Percentiles rank a stretch among this genome's conserved stretches.
Evolutionary conservation across 2,113 vertebrate genomes (phyloP).

Genomic region (Tonatia bakeri): DNA sequence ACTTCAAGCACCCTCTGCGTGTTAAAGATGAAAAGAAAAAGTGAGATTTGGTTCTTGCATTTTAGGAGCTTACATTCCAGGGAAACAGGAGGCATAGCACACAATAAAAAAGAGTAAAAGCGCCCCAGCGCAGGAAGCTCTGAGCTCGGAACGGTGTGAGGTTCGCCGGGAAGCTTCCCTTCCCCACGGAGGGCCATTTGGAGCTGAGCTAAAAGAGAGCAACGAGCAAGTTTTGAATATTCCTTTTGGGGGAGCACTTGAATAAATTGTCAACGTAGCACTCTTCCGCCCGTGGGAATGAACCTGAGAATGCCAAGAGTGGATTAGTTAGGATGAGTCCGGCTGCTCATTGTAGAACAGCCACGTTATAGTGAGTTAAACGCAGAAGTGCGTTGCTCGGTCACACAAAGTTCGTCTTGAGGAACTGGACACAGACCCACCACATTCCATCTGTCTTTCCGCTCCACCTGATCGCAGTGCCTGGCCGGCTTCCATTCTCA

Average conservation of each 20-base stretch:
- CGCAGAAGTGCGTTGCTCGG: neutral
- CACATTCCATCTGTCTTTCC: neutral
- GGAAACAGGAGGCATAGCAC: neutral
- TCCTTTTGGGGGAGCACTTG: neutral
- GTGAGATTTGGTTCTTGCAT: slow-evolving; percentile 17
- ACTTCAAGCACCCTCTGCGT: neutral
- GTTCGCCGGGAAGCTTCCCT: neutral
- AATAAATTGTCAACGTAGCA: neutral
- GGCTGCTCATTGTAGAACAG: neutral
- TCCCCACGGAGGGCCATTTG: neutral
- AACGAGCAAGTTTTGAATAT: neutral
- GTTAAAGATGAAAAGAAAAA: neutral
- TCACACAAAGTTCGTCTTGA: neutral
- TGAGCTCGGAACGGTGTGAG: neutral
- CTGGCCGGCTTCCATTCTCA: neutral
- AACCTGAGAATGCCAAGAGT: neutral
- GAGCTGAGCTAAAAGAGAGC: neutral
- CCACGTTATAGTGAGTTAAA: neutral
- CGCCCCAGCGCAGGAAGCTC: neutral
- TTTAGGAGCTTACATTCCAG: neutral
- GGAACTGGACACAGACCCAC: neutral
- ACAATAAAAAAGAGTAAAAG: neutral
- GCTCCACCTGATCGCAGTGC: neutral
- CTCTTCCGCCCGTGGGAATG: neutral
- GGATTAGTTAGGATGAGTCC: neutral